Conservation (phyloP, 2,888 invertebrate genomes). For the Scelioninae gen. 1 region DNA sequence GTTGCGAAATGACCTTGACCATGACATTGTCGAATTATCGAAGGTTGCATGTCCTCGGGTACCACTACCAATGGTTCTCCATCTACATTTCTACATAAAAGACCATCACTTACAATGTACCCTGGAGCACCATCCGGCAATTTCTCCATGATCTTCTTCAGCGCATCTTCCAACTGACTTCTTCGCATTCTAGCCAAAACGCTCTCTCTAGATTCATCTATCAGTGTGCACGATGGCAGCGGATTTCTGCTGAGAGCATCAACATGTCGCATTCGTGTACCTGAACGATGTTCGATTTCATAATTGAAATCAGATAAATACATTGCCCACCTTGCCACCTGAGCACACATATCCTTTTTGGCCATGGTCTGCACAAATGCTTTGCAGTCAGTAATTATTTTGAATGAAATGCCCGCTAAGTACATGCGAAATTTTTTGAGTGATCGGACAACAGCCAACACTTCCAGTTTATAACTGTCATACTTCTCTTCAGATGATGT, state of each 20-base stretch:
- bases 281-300: conserved; percentile 67
- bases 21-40: too few species aligned
- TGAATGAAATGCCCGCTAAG: background rate
- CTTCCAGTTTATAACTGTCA: conserved; percentile 43
- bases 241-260: conserved; percentile 72
- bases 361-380: conserved; percentile 33
- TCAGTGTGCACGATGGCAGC: background rate
- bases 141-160: background rate
- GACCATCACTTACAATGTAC: too few species aligned
- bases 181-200: background rate
- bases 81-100: too few species aligned
- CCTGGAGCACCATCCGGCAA: background rate
- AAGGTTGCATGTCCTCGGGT: too few species aligned
- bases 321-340: conserved; percentile 70
- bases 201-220: background rate
- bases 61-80: too few species aligned
- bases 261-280: conserved; percentile 69
- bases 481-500: conserved; percentile 20
- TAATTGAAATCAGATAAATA: conserved; percentile 67
- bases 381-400: background rate
- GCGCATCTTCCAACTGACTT: background rate
- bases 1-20: too few species aligned
- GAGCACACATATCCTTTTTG: conserved; percentile 63
- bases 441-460: conserved; percentile 16
- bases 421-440: conserved; percentile 37